Evolutionary conservation across 1,140 invertebrate species (phyloP).

Genomic region (Drosophila mayri): DNA sequence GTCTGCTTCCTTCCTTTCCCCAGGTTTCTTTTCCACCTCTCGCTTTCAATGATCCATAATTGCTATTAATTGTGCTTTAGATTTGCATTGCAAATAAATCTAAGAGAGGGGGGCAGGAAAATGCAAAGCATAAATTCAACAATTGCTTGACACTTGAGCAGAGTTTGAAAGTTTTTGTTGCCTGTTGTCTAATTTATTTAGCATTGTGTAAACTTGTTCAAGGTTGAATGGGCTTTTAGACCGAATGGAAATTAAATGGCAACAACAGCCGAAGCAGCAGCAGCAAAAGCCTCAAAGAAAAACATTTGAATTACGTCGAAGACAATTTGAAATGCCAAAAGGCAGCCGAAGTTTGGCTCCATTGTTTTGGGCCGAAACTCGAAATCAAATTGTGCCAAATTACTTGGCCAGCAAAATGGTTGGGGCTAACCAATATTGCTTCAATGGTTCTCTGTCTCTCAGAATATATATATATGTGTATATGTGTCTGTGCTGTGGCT

Average conservation of each 20-base stretch:
- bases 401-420: conserved; percentile 31
- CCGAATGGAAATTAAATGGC: conserved; percentile 42
- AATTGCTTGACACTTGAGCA: conserved; percentile 45
- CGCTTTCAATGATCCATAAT: conserved; percentile 47
- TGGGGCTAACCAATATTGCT: conserved; percentile 28
- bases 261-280: background rate
- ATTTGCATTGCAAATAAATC: conserved; percentile 46
- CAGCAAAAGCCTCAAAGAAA: conserved; percentile 27
- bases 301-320: conserved; percentile 49
- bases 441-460: background rate
- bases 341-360: conserved; percentile 42
- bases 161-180: conserved; percentile 45
- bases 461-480: background rate
- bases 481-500: conserved; percentile 7
- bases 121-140: conserved; percentile 52
- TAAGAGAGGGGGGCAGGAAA: background rate
- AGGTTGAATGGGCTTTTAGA: conserved; percentile 45
- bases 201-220: conserved; percentile 54
- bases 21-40: background rate
- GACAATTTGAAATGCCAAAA: conserved; percentile 49
- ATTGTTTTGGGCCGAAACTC: conserved; percentile 38
- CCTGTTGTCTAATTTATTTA: conserved; percentile 50
- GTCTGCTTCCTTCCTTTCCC: conserved; percentile 1
- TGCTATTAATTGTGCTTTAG: conserved; percentile 47
- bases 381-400: conserved; percentile 56